Evolutionary conservation across 1,140 invertebrate species (phyloP).

Genomic region (Drosophila nigromelanica): DNA sequence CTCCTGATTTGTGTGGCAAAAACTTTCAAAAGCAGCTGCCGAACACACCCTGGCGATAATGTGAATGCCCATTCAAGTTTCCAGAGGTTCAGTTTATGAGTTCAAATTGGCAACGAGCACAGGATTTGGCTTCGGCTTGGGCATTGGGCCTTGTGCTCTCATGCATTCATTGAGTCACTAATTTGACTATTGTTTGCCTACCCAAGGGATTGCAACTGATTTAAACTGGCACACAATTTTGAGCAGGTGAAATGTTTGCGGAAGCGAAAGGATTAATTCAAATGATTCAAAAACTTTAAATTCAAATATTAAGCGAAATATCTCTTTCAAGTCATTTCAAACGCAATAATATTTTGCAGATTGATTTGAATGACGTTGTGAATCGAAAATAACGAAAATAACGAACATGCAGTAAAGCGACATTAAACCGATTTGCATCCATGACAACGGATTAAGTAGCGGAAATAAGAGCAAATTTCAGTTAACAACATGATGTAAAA

Average conservation of each 20-base stretch:
- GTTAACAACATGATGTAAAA: no score
- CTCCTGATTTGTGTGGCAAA: constrained; percentile 30
- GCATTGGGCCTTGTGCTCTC: constrained; percentile 22
- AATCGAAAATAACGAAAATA: no score
- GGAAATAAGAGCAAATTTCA: no score
- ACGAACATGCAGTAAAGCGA: no score
- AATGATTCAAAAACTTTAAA: background rate
- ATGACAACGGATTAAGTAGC: no score
- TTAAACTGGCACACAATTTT: constrained; percentile 7
- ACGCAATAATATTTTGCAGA: no score
- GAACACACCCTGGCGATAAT: constrained; percentile 19
- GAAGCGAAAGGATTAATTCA: background rate
- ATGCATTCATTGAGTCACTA: constrained; percentile 46
- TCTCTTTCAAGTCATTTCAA: no score
- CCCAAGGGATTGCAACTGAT: constrained; percentile 7
- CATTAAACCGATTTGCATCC: no score
- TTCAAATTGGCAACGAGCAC: constrained; percentile 8
- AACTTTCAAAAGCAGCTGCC: constrained; percentile 33
- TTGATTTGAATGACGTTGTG: no score
- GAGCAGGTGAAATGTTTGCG: constrained; percentile 7
- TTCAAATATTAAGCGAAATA: background rate
- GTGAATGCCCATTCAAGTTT: constrained; percentile 31
- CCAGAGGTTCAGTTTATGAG: constrained; percentile 36
- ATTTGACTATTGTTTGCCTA: constrained; percentile 45
- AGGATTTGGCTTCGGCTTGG: background rate